Base-by-base conservation (phyloP, 92 coral and sea anemone species). In the Palythoa grandis region DNA sequence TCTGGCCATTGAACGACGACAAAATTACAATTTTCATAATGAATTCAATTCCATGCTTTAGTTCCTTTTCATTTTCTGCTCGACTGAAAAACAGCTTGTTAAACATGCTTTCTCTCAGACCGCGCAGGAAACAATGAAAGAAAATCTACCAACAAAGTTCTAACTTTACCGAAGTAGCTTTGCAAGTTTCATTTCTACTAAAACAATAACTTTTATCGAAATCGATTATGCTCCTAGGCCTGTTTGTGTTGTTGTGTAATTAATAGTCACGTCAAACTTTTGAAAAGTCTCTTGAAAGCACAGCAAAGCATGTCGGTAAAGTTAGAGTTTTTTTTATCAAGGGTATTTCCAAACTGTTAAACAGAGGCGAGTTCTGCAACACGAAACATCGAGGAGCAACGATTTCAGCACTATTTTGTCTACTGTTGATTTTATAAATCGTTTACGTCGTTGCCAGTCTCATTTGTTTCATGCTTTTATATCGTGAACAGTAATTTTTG, bases 1-100 rank as follows among this genome's bases (percentile, higher is more conserved):
- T 67, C 74, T 80, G 85, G 85, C 85, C 85, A 66, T 40, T 80
- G 43, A 19, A 80, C 72, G 85, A 22, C 58, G 47, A 35, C 40
- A 47, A 80, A 57, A 47, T 67, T 35, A 80, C 47, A 11, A 24
- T 19, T 66, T 20, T 67, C 63, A 48, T 47, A 65, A 65, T 61
- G 40, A 37, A 80, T 40, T 80, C 23, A 78, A 78, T 78, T 78
- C 23, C 50, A 57, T 78, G 52, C 20, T 23, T 60, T 38, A 20
- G 23, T 78, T 57, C 50, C 38, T 65, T 78, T 19, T 65, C 47
- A 52, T 47, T 67, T 66, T 43, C 85, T 80, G 85, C 74, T 48
- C 29, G 20, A 43, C 25, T 63, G 24, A 66, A 22, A 8, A 47
- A 13, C 22, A 11, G 2, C 16, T 17, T 23, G 29, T 38, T 79